Conservation (phyloP, 2,888 invertebrate genomes). For the Matsumyia berberina region DNA sequence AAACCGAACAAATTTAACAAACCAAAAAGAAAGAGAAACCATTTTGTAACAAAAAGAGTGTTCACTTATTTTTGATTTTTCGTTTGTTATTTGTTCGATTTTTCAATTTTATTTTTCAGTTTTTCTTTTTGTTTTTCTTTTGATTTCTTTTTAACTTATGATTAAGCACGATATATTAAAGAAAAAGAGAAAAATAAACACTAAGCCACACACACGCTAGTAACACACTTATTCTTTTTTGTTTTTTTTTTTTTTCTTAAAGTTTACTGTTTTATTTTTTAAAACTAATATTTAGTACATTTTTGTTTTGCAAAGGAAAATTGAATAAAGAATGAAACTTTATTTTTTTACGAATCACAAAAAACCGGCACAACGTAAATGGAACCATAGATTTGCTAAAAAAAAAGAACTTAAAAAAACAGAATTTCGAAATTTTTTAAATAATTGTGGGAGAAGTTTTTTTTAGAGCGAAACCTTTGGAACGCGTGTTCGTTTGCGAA, state of each 20-base stretch:
- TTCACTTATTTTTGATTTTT: conserved; percentile 13
- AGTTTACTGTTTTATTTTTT: background rate
- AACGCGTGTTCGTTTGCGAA: too few species aligned
- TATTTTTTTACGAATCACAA: conserved; percentile 15
- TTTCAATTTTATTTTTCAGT: conserved; percentile 36
- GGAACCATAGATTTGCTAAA: conserved; percentile 27
- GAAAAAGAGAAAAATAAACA: conserved; percentile 26
- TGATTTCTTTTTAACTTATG: conserved; percentile 40
- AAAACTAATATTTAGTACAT: conserved; percentile 18
- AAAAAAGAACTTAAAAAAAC: background rate
- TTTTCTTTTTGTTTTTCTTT: conserved; percentile 24
- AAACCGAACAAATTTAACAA: conserved; percentile 62
- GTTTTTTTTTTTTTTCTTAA: conserved; percentile 21
- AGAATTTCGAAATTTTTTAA: background rate
- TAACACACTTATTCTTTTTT: conserved; percentile 42
- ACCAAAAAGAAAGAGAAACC: conserved; percentile 7
- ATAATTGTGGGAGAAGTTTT: too few species aligned
- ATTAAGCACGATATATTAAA: conserved; percentile 40
- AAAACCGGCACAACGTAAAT: conserved; percentile 33
- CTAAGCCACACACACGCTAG: conserved; percentile 43
- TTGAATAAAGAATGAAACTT: conserved; percentile 3
- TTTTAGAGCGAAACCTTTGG: too few species aligned
- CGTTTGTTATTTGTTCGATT: conserved; percentile 56
- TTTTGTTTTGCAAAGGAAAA: background rate
- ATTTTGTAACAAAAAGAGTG: background rate